phyloP scores from a whole-genome alignment of 2,797 vertebrate genomes.

The Nyctalus aviator region DNA sequence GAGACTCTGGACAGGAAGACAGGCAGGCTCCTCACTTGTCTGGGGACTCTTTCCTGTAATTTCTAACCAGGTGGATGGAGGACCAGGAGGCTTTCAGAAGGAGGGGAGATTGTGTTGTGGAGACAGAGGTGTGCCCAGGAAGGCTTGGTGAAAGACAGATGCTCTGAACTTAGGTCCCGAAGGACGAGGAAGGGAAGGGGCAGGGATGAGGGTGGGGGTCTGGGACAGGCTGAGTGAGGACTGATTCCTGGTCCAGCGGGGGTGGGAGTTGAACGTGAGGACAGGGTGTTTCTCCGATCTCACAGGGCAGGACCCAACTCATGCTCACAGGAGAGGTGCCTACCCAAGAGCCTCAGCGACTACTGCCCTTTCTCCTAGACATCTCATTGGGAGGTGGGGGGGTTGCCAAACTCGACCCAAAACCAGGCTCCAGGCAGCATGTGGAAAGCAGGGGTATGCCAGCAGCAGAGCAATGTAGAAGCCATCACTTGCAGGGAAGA shows the following conservation, averaged over 20 bases:
- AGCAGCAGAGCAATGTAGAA: rapidly evolving
- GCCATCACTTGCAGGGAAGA: neutral
- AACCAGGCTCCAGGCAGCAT: neutral
- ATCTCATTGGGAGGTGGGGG: no score
- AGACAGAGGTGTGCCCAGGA: neutral
- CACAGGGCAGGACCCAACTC: neutral
- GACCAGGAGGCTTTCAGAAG: neutral
- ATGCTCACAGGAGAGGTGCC: neutral
- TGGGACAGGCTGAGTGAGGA: rapidly evolving
- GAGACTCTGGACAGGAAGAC: neutral
- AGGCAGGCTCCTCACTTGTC: neutral
- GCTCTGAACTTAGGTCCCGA: neutral
- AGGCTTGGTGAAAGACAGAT: rapidly evolving
- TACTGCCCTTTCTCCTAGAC: neutral
- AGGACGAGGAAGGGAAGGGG: neutral
- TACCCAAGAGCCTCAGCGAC: rapidly evolving
- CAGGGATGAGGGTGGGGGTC: neutral
- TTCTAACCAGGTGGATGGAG: rapidly evolving
- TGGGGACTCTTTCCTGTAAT: neutral
- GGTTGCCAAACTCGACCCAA: neutral
- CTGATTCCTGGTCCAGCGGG: rapidly evolving
- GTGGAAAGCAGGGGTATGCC: neutral
- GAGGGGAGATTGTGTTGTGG: neutral
- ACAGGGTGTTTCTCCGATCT: neutral
- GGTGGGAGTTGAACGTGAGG: rapidly evolving